Evolutionary conservation across 2,113 vertebrate genomes (phyloP).

Genomic region (Loxodonta africana): DNA sequence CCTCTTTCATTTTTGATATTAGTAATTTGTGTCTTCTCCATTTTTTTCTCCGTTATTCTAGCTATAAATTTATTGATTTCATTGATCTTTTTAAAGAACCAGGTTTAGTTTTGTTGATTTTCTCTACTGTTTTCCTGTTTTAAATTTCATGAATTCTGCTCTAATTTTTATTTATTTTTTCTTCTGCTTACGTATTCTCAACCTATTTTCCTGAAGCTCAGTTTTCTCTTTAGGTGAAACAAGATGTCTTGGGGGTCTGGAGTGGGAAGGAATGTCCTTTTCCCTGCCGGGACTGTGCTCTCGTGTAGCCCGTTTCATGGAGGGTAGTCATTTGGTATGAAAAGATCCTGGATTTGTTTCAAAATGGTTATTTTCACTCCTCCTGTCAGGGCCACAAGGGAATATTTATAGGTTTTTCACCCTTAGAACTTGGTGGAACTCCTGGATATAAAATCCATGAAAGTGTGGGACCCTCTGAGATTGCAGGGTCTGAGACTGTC

Average conservation of each 20-base stretch:
- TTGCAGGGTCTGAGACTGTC: not conserved
- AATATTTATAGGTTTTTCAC: not conserved
- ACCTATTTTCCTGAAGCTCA: no score
- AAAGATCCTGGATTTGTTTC: no score
- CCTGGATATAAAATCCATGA: not conserved
- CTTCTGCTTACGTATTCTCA: no score
- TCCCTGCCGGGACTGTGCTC: not conserved
- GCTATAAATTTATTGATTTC: no score
- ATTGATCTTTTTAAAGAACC: no score
- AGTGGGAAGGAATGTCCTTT: not conserved
- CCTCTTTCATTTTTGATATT: no score
- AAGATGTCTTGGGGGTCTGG: not conserved
- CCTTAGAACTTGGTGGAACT: not conserved
- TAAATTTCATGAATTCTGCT: no score
- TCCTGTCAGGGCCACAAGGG: not conserved
- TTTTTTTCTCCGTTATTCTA: no score
- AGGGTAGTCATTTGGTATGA: not conserved
- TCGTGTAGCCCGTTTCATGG: not conserved
- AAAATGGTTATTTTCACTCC: not conserved
- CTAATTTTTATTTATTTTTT: no score
- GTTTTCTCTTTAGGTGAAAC: not conserved
- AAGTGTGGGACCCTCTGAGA: not conserved
- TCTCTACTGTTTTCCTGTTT: no score
- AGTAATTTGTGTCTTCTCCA: no score
- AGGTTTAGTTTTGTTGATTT: no score